A percentile compares a stretch with the other conserved stretches of the same genome.
Conservation (phyloP, 2,113 vertebrate genomes). For the Malurus melanocephalus region DNA sequence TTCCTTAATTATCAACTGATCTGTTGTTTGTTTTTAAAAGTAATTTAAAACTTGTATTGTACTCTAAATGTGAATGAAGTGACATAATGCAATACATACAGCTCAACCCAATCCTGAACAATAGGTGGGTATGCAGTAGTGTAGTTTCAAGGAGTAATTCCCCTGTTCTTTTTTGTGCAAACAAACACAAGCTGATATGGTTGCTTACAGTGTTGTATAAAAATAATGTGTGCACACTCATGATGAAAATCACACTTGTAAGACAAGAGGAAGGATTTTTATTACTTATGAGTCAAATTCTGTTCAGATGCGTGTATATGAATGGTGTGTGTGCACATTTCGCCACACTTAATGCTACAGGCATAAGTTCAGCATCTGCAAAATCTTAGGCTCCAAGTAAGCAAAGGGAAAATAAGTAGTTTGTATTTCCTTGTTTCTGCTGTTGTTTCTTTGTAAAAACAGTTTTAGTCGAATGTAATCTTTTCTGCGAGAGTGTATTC, state of each 20-base stretch:
- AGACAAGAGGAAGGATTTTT: neutral
- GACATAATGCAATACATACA: neutral
- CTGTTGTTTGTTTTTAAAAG: neutral
- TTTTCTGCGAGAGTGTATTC: conserved; percentile 44
- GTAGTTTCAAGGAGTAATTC: neutral
- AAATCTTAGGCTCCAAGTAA: conserved; percentile 50
- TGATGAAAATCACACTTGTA: neutral
- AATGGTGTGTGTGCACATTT: neutral
- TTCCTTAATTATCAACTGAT: neutral
- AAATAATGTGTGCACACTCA: neutral
- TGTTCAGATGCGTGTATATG: neutral
- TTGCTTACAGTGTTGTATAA: neutral
- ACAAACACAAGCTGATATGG: neutral
- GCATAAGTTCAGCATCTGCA: neutral
- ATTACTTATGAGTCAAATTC: neutral
- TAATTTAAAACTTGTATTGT: neutral
- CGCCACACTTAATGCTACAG: neutral
- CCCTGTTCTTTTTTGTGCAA: neutral
- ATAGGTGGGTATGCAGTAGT: neutral
- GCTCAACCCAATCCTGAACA: neutral
- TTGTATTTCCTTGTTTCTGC: conserved; percentile 36
- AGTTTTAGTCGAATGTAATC: conserved; percentile 44
- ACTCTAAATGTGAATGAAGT: neutral
- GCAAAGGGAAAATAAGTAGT: conserved; percentile 20
- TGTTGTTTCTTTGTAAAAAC: conserved; percentile 22